phyloP scores from a whole-genome alignment of 2,113 vertebrate species.

The Pseudorhombus dupliciocellatus region DNA sequence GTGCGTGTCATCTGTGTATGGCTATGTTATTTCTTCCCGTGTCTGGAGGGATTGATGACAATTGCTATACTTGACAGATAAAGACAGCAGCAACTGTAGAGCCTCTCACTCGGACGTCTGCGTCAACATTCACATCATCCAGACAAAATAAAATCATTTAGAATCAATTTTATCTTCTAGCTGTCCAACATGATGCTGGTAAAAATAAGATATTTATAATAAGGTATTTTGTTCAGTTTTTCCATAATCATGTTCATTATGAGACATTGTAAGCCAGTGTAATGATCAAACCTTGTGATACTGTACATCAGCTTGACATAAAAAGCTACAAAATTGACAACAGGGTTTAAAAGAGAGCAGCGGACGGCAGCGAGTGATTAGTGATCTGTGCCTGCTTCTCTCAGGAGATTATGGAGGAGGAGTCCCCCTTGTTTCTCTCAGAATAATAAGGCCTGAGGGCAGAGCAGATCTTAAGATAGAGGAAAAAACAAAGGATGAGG shows the following conservation, averaged over 20 bases:
- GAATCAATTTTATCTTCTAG: background rate
- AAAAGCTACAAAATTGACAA: slow-evolving; percentile 4
- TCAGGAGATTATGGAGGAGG: slow-evolving; percentile 44
- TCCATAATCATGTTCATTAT: background rate
- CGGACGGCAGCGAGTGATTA: slow-evolving; percentile 46
- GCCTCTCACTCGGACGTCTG: too few relatives aligned
- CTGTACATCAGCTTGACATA: background rate
- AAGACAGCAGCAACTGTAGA: too few relatives aligned
- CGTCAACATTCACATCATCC: too few relatives aligned
- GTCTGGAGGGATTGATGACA: too few relatives aligned
- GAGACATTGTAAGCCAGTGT: background rate
- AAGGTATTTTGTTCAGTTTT: background rate
- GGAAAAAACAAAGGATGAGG: slow-evolving; percentile 7
- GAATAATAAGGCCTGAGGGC: slow-evolving; percentile 55
- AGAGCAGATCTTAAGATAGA: slow-evolving; percentile 28
- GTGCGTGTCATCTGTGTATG: too few relatives aligned
- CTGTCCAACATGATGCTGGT: background rate
- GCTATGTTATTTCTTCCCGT: too few relatives aligned
- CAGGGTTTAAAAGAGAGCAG: slow-evolving; percentile 14
- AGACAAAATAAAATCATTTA: too few relatives aligned
- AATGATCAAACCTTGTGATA: background rate
- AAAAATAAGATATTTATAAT: background rate
- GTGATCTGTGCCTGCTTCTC: slow-evolving; percentile 45
- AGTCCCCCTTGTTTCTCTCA: slow-evolving; percentile 45
- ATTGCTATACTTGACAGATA: too few relatives aligned